Base-by-base conservation (phyloP, 2,797 vertebrate species). In the Craterocephalus amniculus region DNA sequence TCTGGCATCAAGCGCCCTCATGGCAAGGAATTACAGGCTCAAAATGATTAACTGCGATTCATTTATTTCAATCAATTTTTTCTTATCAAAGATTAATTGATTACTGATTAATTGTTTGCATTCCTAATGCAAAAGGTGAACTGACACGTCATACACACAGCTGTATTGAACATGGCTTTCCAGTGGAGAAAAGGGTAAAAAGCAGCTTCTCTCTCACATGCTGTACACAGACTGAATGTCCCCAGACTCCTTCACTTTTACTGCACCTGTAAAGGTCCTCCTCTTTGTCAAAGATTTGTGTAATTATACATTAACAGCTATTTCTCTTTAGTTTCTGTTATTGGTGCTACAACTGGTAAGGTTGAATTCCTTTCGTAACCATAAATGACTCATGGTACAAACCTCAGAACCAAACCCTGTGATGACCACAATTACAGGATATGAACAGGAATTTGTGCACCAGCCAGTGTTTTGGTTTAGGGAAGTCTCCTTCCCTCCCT, bases 341-440 rank as follows among this genome's bases (percentile, higher is more conserved):
- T 13, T 45, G 67, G 14, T 62, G 29, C 35, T 32, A 32, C 36
- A 70, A 20, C 38, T 45, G 54, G 22, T 45, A 16, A 55, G 58
- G 29, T 61, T n/a, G 40, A 32, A 2, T 32, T 49, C 20, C 14
- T 32, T 43, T 22, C 26, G 14, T 6, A 14, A n/a, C 35, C 31
- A 60, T 55, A 59, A 65, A 60, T 74, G 57, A 69, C 2, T n/a
- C 12, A 40, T 62, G 51, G 34, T 49, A n/a, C 38, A 73, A 76
- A 49, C 12, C 52, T 43, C 5, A 14, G 11, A 9, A 18, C 22
- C 22, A 52, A 62, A 57, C 31, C n/a, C 27, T 38, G 35, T 55
- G 2, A 38, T 54, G 52, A 59, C 75, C 35, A 90, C 90, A 94
- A 90, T 90, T 43, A 78, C 67, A 92, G 90, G 90, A 94, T 91